Conservation (phyloP, 2,888 invertebrate genomes). For the Cabera pusaria region DNA sequence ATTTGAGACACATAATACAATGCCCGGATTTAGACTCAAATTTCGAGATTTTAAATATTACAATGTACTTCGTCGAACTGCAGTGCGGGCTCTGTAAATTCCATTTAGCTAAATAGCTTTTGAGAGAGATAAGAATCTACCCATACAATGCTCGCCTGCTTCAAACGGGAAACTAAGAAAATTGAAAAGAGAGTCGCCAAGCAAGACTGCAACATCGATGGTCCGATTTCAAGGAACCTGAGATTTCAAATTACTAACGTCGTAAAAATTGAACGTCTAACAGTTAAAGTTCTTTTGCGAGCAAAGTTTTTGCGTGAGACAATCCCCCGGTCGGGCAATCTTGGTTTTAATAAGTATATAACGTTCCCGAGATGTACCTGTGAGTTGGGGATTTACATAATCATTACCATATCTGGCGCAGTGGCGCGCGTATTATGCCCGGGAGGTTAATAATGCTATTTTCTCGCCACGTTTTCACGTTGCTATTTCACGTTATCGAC, state of each 20-base stretch:
- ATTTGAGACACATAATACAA: slow-evolving; percentile 72
- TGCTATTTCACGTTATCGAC: slow-evolving; percentile 81
- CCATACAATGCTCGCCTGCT: slow-evolving; percentile 79
- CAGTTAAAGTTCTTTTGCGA: slow-evolving; percentile 56
- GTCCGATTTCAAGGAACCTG: slow-evolving; percentile 76
- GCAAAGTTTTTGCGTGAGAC: slow-evolving; percentile 69
- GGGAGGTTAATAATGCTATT: slow-evolving; percentile 83
- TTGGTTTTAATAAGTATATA: slow-evolving; percentile 83
- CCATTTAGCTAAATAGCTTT: slow-evolving; percentile 84
- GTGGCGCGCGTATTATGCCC: slow-evolving; percentile 82
- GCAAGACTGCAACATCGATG: slow-evolving; percentile 71
- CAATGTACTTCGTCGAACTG: slow-evolving; percentile 81
- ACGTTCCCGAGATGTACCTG: slow-evolving; percentile 80
- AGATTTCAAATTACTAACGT: slow-evolving; percentile 73
- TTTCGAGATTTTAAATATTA: slow-evolving; percentile 81
- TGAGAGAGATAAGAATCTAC: slow-evolving; percentile 81
- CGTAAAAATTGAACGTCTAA: slow-evolving; percentile 73
- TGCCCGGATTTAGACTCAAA: slow-evolving; percentile 71
- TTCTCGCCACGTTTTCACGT: slow-evolving; percentile 82
- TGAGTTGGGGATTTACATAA: slow-evolving; percentile 82
- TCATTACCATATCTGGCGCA: slow-evolving; percentile 83
- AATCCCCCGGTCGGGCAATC: slow-evolving; percentile 73
- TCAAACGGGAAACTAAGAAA: slow-evolving; percentile 79
- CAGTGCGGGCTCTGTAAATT: slow-evolving; percentile 82
- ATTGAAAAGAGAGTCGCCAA: slow-evolving; percentile 82